These are phyloP conservation scores for Bombus soroeensis DNA, from an alignment of 1,140 invertebrate genomes.

Conservation along the genomic window DNA sequence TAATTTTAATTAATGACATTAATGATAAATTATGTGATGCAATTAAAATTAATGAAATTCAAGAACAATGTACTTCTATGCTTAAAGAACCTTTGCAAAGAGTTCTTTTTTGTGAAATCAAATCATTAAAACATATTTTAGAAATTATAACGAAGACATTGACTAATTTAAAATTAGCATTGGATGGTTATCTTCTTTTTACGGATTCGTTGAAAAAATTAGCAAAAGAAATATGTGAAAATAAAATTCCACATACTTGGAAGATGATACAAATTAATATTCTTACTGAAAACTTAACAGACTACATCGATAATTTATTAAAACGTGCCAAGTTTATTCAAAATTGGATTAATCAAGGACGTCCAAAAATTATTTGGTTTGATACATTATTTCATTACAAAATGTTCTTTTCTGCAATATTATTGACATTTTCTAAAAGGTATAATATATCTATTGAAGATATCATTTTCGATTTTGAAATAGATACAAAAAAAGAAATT, in stretches of 20 bases:
- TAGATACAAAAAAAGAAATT: conserved; percentile 67
- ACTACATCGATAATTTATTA: conserved; percentile 71
- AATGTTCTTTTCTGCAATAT: conserved; percentile 87
- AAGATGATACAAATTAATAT: conserved; percentile 50
- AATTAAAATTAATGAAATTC: conserved; percentile 81
- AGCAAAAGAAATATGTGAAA: conserved; percentile 82
- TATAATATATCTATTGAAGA: conserved; percentile 85
- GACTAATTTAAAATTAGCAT: conserved; percentile 84
- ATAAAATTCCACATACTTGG: conserved; percentile 83
- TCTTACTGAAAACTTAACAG: conserved; percentile 48
- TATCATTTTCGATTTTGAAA: conserved; percentile 84
- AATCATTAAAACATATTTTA: conserved; percentile 85
- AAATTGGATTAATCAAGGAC: conserved; percentile 85
- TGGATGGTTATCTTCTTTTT: conserved; percentile 86
- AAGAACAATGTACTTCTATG: conserved; percentile 83
- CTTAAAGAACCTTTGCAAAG: conserved; percentile 86
- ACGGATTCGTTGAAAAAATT: conserved; percentile 85
- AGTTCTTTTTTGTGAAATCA: conserved; percentile 86
- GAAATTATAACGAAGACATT: conserved; percentile 81
- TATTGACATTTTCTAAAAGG: conserved; percentile 86
- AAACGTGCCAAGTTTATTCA: conserved; percentile 73
- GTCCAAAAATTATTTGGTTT: conserved; percentile 86
- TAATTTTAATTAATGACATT: conserved; percentile 81
- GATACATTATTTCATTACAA: conserved; percentile 88
- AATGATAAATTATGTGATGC: conserved; percentile 80